Percentiles rank a stretch among this genome's conserved stretches.
Conservation (phyloP, 2,113 vertebrate species). For the Myrmecophaga tridactyla region DNA sequence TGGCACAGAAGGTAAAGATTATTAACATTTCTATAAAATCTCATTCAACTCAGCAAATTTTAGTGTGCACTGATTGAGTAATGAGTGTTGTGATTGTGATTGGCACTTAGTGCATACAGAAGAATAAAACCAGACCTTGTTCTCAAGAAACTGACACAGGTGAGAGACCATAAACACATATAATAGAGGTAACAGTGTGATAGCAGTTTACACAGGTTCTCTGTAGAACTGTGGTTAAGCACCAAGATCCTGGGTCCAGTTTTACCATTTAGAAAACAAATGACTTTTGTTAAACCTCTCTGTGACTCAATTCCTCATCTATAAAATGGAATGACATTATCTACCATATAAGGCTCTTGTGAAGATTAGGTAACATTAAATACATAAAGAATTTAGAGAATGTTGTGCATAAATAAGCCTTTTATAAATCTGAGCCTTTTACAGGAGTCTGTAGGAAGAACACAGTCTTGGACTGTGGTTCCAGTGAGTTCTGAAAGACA, state of each 20-base stretch:
- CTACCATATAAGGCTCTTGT: background rate
- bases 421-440: background rate
- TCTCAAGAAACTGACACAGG: background rate
- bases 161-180: background rate
- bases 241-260: accelerated
- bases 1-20: background rate
- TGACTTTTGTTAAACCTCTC: background rate
- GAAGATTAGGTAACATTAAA: background rate
- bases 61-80: background rate
- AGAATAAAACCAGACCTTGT: background rate
- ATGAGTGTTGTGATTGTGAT: background rate
- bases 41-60: background rate
- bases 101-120: background rate
- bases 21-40: background rate
- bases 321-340: background rate
- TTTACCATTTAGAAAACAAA: background rate
- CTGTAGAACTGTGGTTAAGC: background rate
- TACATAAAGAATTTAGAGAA: background rate
- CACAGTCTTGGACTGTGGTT: background rate
- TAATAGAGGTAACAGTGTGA: background rate
- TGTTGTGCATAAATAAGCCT: background rate
- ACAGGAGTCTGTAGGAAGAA: background rate
- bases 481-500: background rate
- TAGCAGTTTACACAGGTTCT: background rate
- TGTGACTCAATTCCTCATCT: background rate